Percentiles rank a stretch among this genome's conserved stretches.
These are phyloP conservation scores for Chouioia cunea DNA, from an alignment of 2,888 invertebrate genomes.

Conservation along the genomic window DNA sequence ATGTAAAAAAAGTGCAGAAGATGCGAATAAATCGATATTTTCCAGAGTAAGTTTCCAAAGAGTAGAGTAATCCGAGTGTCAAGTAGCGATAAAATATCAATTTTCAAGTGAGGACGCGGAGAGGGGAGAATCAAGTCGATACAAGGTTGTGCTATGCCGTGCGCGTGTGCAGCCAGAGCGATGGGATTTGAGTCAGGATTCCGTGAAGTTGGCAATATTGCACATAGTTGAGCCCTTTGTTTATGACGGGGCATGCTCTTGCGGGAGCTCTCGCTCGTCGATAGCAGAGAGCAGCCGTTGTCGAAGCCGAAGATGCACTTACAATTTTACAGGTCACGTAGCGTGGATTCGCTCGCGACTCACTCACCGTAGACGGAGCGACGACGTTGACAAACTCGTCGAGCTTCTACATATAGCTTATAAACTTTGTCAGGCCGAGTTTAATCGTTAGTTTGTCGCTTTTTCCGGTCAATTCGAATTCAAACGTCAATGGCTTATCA, in stretches of 20 bases:
- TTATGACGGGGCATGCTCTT: constrained; percentile 41
- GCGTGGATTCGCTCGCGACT: constrained; percentile 12
- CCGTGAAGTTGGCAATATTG: constrained; percentile 53
- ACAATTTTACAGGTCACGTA: constrained; percentile 44
- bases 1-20: neutral
- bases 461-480: no score
- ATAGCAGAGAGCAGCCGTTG: constrained; percentile 41
- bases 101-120: constrained; percentile 17
- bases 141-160: neutral
- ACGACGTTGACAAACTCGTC: constrained; percentile 25
- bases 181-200: constrained; percentile 34
- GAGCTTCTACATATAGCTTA: no score
- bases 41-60: no score
- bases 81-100: constrained; percentile 25
- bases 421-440: no score
- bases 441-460: no score
- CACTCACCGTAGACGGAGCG: neutral
- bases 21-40: neutral
- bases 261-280: constrained; percentile 28
- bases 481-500: no score
- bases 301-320: constrained; percentile 20
- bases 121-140: constrained; percentile 31
- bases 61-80: neutral
- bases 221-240: constrained; percentile 53
- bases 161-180: neutral